Evolutionary conservation across 2,888 invertebrate species (phyloP), one percentile per base, ranked within the genome.

Genomic region (Andrena dorsata): DNA sequence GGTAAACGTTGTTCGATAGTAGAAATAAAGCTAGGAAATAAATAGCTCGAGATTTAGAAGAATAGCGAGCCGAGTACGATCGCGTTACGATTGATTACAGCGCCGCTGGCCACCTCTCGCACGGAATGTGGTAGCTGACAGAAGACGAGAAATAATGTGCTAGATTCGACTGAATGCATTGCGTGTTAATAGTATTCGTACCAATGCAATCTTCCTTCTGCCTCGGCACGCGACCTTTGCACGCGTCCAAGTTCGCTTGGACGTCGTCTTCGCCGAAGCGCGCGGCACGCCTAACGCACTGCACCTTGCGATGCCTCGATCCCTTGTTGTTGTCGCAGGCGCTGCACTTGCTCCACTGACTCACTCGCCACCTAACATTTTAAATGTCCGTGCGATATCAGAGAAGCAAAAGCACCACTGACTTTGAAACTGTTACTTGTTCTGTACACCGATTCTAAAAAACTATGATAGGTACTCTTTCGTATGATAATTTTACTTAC

Each of bases 291-390:
- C 92, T 91, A 0, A 95, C 93, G 84, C 95, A 95, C 74, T 95
- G 94, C 13, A 95, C 94, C 80, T 94, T 94, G 5, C 95, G 92
- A 35, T 90, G 92, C 69, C 93, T 91, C 4, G 93, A 89, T 0
- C 95, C 95, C 8, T 94, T 93, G 80, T 94, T 94, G 71, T 93
- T 94, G 86, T 94, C 94, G 85, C 95, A 95, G 0, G 95, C 95
- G 56, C 95, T 95, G 89, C 96, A 96, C 78, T 94, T 94, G 83
- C 96, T 95, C 96, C 96, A 96, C 70, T 95, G 95, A 7, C 96
- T 96, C 3, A 95, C 94, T 91, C 95, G 95, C 96, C 96, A 96
- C 91, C 96, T 96, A 81, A 6, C 82, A 56, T 3, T 47, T 10
- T 6, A 61, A n/a, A 47, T 41, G 41, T 16, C 13, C 41, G 16